Evolutionary conservation across 2,888 invertebrate species (phyloP), one percentile per base, ranked within the genome.

Genomic region (Drosophila rubida): DNA sequence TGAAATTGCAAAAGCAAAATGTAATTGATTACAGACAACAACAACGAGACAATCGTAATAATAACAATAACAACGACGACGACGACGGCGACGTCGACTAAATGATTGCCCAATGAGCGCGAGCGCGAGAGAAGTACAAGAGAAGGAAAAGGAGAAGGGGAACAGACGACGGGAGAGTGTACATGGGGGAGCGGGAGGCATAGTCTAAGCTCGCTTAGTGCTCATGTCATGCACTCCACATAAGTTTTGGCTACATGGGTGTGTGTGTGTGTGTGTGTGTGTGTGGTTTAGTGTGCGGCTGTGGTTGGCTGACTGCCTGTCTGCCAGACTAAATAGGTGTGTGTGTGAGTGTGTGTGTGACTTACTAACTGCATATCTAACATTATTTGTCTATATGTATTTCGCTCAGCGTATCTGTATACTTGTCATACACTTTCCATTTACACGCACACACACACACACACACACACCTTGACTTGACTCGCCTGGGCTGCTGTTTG

Each of bases 1-100:
- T 88, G 69, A 87, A 83, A 88, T 88, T 88, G 82, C 82, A 88
- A 83, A 88, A 87, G 87, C 88, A 71, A 83, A 88, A 77, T 83
- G 82, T 83, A 88, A 83, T 88, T 83, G 82, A 83, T 82, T 82
- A 82, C 84, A 69, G 57, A 54, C 80, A 80, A 84, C 58, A 74
- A 66, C 55, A 73, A 58, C 30, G 54, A 60, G 32, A 32, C 32
- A 32, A 32, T 32, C 32, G 32, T 32, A 32, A 32, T 46, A 59
- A 63, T 45, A 45, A 46, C 23, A 53, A 25, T 19, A 44, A 46
- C 14, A 75, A 50, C 57, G 60, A 74, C 50, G 58, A 45, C 54
- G 19, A 54, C 62, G 61, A 42, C 35, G 42, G 48, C 46, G 42
- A 32, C 59, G 14, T 27, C 51, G 64, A 66, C 88, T 82, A 86